These are phyloP conservation scores for Grallaria varia DNA, from an alignment of 2,113 vertebrate genomes.

Conservation along the genomic window DNA sequence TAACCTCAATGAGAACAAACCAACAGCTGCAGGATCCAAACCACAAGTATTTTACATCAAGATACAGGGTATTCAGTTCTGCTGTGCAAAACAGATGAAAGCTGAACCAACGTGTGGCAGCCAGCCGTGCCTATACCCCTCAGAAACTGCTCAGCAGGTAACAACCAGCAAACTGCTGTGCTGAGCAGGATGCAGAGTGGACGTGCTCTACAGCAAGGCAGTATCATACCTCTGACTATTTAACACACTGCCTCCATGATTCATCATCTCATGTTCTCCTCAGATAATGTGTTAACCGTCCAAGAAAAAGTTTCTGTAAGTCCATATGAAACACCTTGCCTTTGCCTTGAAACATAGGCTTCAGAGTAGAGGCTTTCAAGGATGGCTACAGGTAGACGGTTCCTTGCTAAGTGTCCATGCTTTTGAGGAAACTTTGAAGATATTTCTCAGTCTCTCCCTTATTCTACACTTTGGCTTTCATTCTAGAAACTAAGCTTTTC, in stretches of 20 bases:
- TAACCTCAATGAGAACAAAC: neutral
- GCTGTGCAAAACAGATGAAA: neutral
- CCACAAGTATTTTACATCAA: fast-evolving
- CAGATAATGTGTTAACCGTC: neutral
- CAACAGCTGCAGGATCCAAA: neutral
- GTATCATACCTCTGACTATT: neutral
- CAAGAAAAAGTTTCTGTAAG: neutral
- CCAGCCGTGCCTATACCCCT: neutral
- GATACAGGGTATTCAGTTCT: neutral
- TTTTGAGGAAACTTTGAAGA: neutral
- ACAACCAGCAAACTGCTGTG: neutral
- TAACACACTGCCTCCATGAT: neutral
- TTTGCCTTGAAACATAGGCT: neutral
- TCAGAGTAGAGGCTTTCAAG: neutral
- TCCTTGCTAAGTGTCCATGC: fast-evolving
- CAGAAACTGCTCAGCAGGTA: neutral
- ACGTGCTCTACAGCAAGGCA: neutral
- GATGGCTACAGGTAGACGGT: neutral
- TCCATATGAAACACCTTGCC: neutral
- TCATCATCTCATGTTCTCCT: neutral
- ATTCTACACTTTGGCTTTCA: neutral
- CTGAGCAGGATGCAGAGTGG: neutral
- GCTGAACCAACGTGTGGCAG: neutral
- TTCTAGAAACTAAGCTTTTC: neutral
- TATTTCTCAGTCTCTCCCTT: neutral